These are phyloP conservation scores for Telmatochromis sp. DNA, from an alignment of 2,113 vertebrate species.

Conservation along the genomic window DNA sequence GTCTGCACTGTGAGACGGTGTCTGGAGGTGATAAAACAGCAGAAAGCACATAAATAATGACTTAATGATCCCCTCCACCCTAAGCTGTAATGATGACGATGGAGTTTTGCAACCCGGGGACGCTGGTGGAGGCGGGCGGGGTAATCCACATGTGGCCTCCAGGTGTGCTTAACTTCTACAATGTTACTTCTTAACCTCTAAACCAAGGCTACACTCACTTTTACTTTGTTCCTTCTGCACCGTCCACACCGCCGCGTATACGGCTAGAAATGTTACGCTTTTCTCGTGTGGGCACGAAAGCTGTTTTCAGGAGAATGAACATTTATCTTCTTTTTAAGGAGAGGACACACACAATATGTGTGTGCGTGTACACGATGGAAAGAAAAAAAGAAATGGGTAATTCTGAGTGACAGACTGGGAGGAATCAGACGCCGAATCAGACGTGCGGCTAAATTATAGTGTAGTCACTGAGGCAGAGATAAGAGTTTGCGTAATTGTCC, in stretches of 20 bases:
- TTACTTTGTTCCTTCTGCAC: not conserved
- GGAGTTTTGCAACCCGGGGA: slow-evolving; percentile 37
- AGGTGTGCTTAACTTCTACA: slow-evolving; percentile 50
- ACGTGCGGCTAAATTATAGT: not conserved
- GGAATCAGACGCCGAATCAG: not conserved
- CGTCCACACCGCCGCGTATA: not conserved
- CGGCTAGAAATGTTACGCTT: not conserved
- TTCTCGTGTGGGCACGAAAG: not conserved
- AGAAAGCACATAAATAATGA: slow-evolving; percentile 69
- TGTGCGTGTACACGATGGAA: not conserved
- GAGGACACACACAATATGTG: not conserved
- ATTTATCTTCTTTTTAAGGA: not conserved
- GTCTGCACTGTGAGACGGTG: slow-evolving; percentile 41
- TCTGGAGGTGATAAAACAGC: slow-evolving; percentile 68
- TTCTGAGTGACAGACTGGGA: slow-evolving; percentile 15
- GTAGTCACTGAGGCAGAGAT: slow-evolving; percentile 13
- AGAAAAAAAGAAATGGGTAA: not conserved
- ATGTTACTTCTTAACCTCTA: not conserved
- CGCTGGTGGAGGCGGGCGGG: not conserved
- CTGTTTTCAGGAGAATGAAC: not conserved
- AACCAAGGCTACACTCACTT: not conserved
- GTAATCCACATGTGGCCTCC: slow-evolving; percentile 67
- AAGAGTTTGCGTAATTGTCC: slow-evolving; percentile 27
- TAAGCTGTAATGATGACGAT: slow-evolving; percentile 58
- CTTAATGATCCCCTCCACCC: slow-evolving; percentile 68